Evolutionary conservation across 2,113 vertebrate species (phyloP), one percentile per base, ranked within the genome.

Genomic region (Platichthys stellatus): DNA sequence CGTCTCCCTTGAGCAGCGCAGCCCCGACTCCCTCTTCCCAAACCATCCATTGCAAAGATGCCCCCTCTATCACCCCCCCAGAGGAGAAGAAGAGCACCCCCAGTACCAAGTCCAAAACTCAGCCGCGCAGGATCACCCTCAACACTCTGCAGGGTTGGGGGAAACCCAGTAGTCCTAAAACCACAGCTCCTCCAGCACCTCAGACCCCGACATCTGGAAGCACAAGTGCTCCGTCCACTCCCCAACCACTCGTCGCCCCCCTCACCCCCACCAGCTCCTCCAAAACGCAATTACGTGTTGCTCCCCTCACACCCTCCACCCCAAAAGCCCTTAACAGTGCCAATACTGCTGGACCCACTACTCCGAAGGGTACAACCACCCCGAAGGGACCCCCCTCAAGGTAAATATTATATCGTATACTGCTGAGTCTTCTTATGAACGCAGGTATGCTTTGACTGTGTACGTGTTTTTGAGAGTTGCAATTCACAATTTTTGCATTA

Each of bases 91-190:
- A 85, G 31, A 72, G 66, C 63, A 90, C 77, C 11, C 94, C 94
- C 18, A 56, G 47, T 47, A 89, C 80, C 15, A 97, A 94, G 88
- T 82, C 64, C 2, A 95, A 94, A 64, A 65, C 85, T 56, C 96
- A 94, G 21, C 90, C 97, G 49, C 95, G 96, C 11, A 96, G 97
- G 83, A 94, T 99, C 86, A 95, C 96, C 18, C 93, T 98, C 63
- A 97, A 96, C 90, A 98, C 97, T 0, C 84, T 99, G 56, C 95
- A 98, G 84, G 92, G 94, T n/a, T 97, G 96, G 96, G 96, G 96
- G 84, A 98, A 96, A 88, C 89, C 94, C 15, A 77, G 78, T 12
- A 57, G 85, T 17, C 77, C 89, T 8, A 92, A 93, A 92, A 24
- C 69, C 17, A 49, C 63, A 0, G 24, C 79, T 38, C 57, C 78